Percentiles rank a stretch among this genome's conserved stretches.
phyloP scores from a whole-genome alignment of 2,113 vertebrate species.

The Chionodraco myersi region DNA sequence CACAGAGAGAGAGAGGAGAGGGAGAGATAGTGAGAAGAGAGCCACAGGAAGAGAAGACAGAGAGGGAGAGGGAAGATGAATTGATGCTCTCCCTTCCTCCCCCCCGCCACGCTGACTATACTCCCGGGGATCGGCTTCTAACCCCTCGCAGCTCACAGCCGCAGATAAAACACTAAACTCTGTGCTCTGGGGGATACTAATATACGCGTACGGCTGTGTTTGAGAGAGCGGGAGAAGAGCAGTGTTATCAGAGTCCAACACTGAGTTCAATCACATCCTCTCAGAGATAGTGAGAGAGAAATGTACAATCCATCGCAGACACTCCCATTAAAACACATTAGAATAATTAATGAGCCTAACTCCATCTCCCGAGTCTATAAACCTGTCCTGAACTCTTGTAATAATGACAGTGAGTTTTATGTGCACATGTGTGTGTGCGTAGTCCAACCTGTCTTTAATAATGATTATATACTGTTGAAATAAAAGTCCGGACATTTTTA shows the following conservation, averaged over 20 bases:
- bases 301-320: conserved; percentile 54
- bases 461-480: conserved; percentile 64
- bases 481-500: conserved; percentile 66
- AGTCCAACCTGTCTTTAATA: conserved; percentile 58
- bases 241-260: conserved; percentile 60
- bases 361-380: conserved; percentile 73
- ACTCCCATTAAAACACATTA: conserved; percentile 73
- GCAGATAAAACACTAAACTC: conserved; percentile 74
- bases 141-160: conserved; percentile 63
- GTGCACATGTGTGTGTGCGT: conserved; percentile 30
- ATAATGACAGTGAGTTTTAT: conserved; percentile 63
- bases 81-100: conserved; percentile 53
- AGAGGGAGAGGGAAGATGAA: conserved; percentile 63
- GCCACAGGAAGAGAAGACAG: conserved; percentile 31
- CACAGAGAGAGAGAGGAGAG: neutral
- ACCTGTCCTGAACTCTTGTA: conserved; percentile 67
- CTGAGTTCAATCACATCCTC: conserved; percentile 49
- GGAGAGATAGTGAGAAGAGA: conserved; percentile 31
- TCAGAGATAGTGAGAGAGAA: conserved; percentile 46
- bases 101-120: conserved; percentile 34
- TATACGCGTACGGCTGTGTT: conserved; percentile 34
- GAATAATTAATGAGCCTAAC: conserved; percentile 78
- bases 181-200: conserved; percentile 63
- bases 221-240: conserved; percentile 42
- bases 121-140: conserved; percentile 66